These are phyloP conservation scores for Coregonus sp. DNA, from an alignment of 2,797 vertebrate genomes.

Conservation along the genomic window DNA sequence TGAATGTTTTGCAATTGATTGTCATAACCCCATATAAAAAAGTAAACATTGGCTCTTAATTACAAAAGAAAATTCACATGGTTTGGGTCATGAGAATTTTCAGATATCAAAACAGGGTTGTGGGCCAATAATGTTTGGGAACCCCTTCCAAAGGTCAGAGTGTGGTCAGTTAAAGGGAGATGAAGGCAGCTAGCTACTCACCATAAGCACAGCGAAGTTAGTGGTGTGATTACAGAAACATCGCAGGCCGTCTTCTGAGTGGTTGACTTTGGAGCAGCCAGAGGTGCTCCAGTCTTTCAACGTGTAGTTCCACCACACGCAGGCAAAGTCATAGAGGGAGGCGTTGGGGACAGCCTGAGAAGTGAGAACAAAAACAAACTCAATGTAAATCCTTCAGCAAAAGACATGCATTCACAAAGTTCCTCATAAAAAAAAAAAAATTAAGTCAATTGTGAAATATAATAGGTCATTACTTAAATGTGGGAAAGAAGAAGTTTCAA, in stretches of 20 bases:
- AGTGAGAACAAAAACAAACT: background rate
- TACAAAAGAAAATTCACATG: too few species aligned
- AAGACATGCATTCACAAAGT: background rate
- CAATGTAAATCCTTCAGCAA: background rate
- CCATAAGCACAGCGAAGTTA: slow-evolving; percentile 79
- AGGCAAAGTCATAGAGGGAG: slow-evolving; percentile 60
- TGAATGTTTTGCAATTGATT: too few species aligned
- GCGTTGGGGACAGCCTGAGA: slow-evolving; percentile 21
- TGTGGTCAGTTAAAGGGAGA: background rate
- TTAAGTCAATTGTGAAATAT: too few species aligned
- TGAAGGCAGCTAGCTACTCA: slow-evolving; percentile 40
- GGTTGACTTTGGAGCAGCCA: slow-evolving; percentile 63
- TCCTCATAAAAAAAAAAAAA: background rate
- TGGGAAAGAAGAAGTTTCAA: background rate
- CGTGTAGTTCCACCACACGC: slow-evolving; percentile 73
- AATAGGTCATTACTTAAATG: too few species aligned
- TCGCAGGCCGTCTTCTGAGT: background rate
- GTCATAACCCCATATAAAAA: too few species aligned
- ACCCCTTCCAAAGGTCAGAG: too few species aligned
- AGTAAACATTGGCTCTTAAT: too few species aligned
- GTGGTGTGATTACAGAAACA: slow-evolving; percentile 76
- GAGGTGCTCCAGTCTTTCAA: slow-evolving; percentile 66
- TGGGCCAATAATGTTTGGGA: too few species aligned
- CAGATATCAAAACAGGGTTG: too few species aligned
- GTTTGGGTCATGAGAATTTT: too few species aligned